Conservation (phyloP, 2,888 invertebrate species). For the Polylopha cassiicola region DNA sequence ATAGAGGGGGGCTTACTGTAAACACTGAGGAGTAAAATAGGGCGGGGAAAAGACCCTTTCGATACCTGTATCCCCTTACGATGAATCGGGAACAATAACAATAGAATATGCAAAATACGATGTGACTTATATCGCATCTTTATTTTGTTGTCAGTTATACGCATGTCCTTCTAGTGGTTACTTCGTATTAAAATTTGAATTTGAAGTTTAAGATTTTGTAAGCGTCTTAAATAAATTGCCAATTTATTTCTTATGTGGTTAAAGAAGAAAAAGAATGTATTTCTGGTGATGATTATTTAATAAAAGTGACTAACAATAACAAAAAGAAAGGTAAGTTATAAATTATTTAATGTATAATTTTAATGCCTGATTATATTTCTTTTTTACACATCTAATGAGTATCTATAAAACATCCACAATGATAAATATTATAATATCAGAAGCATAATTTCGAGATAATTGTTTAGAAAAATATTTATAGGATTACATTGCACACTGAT, state of each 20-base stretch:
- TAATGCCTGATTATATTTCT: constrained; percentile 23
- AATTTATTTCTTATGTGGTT: too few relatives aligned
- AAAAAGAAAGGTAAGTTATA: constrained; percentile 24
- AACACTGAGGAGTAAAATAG: constrained; percentile 31
- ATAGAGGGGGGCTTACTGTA: constrained; percentile 22
- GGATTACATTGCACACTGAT: constrained; percentile 24
- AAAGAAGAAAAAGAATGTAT: constrained; percentile 27
- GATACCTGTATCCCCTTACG: constrained; percentile 27
- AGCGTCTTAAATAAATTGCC: too few relatives aligned
- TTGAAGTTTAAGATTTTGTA: too few relatives aligned
- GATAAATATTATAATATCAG: constrained; percentile 26
- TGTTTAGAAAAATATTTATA: constrained; percentile 3
- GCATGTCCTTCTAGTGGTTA: constrained; percentile 43
- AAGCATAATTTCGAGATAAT: constrained; percentile 13
- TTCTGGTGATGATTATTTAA: constrained; percentile 49
- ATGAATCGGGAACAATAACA: constrained; percentile 48
- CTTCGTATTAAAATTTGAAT: too few relatives aligned
- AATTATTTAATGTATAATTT: constrained; percentile 16
- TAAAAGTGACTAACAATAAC: constrained; percentile 12
- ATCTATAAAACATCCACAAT: too few relatives aligned
- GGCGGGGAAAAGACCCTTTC: constrained; percentile 53
- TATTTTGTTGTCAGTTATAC: constrained; percentile 49
- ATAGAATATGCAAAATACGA: constrained; percentile 52
- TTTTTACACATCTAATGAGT: too few relatives aligned
- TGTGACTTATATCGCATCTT: constrained; percentile 40